phyloP scores from a whole-genome alignment of 2,888 invertebrate species.

The Plagiodera versicolora region DNA sequence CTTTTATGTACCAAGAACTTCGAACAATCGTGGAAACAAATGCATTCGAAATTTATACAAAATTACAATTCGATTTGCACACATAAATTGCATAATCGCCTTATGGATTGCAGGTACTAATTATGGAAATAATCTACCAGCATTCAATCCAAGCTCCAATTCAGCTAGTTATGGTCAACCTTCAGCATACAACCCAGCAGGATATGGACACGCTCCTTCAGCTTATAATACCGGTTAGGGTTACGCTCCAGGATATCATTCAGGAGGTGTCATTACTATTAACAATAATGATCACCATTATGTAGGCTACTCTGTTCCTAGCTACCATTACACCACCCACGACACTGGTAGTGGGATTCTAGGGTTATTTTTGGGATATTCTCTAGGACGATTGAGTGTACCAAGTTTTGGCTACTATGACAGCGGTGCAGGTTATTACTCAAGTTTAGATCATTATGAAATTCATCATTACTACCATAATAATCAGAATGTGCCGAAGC shows the following conservation, averaged over 20 bases:
- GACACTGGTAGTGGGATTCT: conserved; percentile 44
- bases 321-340: conserved; percentile 39
- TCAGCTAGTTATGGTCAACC: conserved; percentile 21
- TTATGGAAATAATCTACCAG: conserved; percentile 30
- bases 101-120: conserved; percentile 13
- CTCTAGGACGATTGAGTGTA: conserved; percentile 42
- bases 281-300: conserved; percentile 41
- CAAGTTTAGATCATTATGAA: conserved; percentile 45
- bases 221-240: conserved; percentile 31
- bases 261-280: conserved; percentile 34
- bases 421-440: background rate
- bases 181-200: conserved; percentile 29
- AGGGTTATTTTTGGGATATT: conserved; percentile 47
- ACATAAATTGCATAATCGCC: too few species aligned
- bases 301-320: conserved; percentile 29
- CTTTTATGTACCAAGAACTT: too few species aligned
- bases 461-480: conserved; percentile 53
- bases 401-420: conserved; percentile 38
- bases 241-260: conserved; percentile 25
- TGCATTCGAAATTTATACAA: too few species aligned
- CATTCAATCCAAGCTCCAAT: conserved; percentile 33
- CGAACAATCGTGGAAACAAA: too few species aligned
- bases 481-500: conserved; percentile 40
- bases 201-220: conserved; percentile 35
- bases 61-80: too few species aligned